Conservation (phyloP, 2,113 vertebrate genomes). For the Actenoides hombroni region DNA sequence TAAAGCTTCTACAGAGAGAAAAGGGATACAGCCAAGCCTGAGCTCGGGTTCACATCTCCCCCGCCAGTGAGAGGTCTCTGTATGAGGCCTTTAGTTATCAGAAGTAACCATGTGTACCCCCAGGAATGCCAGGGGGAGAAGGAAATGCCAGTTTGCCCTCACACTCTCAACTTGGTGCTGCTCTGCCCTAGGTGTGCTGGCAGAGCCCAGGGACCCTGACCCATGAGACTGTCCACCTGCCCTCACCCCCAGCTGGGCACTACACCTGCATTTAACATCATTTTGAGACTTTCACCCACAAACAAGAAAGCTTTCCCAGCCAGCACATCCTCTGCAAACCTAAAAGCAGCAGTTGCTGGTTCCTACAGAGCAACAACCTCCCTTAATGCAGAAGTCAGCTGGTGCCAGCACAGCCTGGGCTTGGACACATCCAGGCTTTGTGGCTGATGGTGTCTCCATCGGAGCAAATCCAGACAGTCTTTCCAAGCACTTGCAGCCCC, state of each 20-base stretch:
- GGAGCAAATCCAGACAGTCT: not conserved
- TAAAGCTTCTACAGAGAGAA: not conserved
- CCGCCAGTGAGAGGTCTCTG: not conserved
- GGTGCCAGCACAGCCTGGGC: not conserved
- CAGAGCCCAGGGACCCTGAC: not conserved
- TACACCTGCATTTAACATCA: not conserved
- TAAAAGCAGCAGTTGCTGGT: not conserved
- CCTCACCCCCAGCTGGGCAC: not conserved
- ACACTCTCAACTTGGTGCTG: not conserved
- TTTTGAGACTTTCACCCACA: not conserved
- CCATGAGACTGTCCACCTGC: accelerated
- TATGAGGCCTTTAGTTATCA: not conserved
- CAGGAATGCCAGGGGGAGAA: not conserved
- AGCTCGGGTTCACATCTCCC: not conserved
- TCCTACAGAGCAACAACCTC: not conserved
- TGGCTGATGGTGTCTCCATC: not conserved
- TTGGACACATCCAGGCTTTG: not conserved
- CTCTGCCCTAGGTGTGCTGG: not conserved
- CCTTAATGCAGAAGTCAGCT: not conserved
- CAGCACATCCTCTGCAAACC: not conserved
- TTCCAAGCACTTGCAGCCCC: not conserved
- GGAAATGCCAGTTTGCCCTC: not conserved
- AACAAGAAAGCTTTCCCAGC: not conserved
- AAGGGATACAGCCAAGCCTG: not conserved
- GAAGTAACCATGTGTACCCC: not conserved